Percentiles rank a stretch among this genome's conserved stretches.
These are phyloP conservation scores for Phasianus colchicus DNA, from an alignment of 2,113 vertebrate species.

Conservation along the genomic window DNA sequence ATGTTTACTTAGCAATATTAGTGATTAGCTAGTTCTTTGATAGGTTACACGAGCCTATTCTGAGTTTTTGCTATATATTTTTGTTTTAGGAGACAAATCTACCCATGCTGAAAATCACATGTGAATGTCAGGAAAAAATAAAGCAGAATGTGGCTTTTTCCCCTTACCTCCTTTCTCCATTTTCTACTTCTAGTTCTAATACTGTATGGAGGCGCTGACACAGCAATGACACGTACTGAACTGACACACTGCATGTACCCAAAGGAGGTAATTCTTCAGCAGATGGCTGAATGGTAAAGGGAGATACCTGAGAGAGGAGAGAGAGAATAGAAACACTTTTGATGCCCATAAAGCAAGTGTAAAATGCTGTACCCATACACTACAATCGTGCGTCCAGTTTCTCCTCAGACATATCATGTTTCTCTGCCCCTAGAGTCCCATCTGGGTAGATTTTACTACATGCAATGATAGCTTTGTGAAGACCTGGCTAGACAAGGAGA, in stretches of 20 bases:
- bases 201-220: conserved; percentile 84
- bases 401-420: neutral
- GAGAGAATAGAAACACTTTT: neutral
- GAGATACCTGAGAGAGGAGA: conserved; percentile 67
- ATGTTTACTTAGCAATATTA: conserved; percentile 43
- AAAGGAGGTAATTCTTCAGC: conserved; percentile 82
- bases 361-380: neutral
- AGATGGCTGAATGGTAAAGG: conserved; percentile 81
- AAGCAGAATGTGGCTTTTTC: neutral
- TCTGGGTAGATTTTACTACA: neutral
- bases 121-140: neutral
- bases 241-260: conserved; percentile 72
- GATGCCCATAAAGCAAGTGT: neutral
- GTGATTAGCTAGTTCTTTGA: neutral
- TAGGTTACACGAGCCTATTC: neutral
- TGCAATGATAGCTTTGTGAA: neutral
- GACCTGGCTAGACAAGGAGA: neutral
- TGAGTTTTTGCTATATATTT: neutral
- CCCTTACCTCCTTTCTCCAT: conserved; percentile 86
- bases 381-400: neutral
- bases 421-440: neutral
- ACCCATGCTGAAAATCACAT: neutral
- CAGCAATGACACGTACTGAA: conserved; percentile 78
- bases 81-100: neutral
- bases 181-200: conserved; percentile 85